Conservation (phyloP, 2,113 vertebrate genomes). For the Corydoras sp. region DNA sequence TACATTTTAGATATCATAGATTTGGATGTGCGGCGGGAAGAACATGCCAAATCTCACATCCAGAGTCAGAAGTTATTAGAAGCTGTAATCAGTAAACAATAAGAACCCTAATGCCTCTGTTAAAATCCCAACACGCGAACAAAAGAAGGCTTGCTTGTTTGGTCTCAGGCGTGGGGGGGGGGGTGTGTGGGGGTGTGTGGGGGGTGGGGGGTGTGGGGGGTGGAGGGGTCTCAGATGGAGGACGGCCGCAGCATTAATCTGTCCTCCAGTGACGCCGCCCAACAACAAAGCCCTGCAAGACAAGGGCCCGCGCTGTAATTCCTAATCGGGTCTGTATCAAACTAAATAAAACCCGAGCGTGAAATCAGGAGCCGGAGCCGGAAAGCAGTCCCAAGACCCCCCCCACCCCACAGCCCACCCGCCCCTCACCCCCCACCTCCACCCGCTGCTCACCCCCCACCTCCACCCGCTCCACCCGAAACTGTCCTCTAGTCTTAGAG, state of each 20-base stretch:
- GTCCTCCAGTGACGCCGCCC: constrained; percentile 54
- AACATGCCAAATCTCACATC: too few relatives aligned
- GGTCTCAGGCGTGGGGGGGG: constrained; percentile 16
- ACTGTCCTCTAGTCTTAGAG: too few relatives aligned
- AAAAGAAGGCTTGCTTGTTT: constrained; percentile 19
- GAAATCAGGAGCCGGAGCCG: constrained; percentile 66
- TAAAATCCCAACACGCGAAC: constrained; percentile 40
- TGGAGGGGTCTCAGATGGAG: constrained; percentile 54
- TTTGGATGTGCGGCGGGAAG: too few relatives aligned
- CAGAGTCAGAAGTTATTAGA: too few relatives aligned
- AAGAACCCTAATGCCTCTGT: background rate
- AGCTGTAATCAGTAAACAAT: too few relatives aligned
- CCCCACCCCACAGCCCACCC: too few relatives aligned
- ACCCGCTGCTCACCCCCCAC: too few relatives aligned
- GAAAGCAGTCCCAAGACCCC: constrained; percentile 54
- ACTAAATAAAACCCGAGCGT: constrained; percentile 68
- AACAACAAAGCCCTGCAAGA: constrained; percentile 53
- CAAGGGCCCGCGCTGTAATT: constrained; percentile 48
- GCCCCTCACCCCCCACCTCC: too few relatives aligned
- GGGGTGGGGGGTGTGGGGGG: constrained; percentile 24
- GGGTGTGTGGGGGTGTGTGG: constrained; percentile 12
- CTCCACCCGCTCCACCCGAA: too few relatives aligned
- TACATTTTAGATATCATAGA: too few relatives aligned
- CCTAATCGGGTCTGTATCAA: constrained; percentile 72
- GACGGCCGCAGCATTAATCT: constrained; percentile 64